A percentile compares a stretch with the other conserved stretches of the same genome.
phyloP scores from a whole-genome alignment of 2,797 vertebrate species.

The Notolepis coatsorum region DNA sequence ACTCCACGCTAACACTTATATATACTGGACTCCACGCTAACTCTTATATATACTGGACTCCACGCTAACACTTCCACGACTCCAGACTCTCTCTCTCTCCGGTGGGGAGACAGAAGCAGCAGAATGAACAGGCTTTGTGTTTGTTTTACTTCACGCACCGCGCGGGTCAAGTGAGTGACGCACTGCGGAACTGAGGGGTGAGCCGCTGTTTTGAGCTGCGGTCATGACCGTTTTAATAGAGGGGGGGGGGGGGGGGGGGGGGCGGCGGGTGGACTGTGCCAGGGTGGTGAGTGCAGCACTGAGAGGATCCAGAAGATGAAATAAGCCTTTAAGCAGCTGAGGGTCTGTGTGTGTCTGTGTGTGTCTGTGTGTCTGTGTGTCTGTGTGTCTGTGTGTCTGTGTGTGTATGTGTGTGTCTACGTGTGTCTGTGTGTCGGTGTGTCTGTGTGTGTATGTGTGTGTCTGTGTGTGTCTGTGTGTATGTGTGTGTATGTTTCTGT shows the following conservation, averaged over 20 bases:
- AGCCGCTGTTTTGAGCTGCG: conserved; percentile 24
- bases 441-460: no score
- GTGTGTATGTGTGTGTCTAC: neutral
- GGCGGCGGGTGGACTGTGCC: conserved; percentile 15
- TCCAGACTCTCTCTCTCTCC: no score
- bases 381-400: neutral
- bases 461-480: neutral
- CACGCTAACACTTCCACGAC: no score
- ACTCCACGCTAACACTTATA: no score
- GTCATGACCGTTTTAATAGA: conserved; percentile 38
- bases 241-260: conserved; percentile 35
- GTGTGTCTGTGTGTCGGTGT: neutral
- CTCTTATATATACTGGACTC: no score
- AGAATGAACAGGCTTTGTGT: no score
- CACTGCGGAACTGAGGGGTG: conserved; percentile 35
- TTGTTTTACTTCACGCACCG: conserved; percentile 55
- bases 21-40: no score
- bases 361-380: neutral
- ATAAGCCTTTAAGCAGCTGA: no score
- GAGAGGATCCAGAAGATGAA: no score
- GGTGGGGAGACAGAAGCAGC: no score
- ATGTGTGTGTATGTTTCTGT: neutral
- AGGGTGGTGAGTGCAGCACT: neutral
- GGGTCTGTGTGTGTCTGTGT: neutral
- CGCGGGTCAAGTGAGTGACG: conserved; percentile 27